Evolutionary conservation across 2,797 vertebrate genomes (phyloP), one percentile per base, ranked within the genome.

Genomic region (Acipenser oxyrinchus): DNA sequence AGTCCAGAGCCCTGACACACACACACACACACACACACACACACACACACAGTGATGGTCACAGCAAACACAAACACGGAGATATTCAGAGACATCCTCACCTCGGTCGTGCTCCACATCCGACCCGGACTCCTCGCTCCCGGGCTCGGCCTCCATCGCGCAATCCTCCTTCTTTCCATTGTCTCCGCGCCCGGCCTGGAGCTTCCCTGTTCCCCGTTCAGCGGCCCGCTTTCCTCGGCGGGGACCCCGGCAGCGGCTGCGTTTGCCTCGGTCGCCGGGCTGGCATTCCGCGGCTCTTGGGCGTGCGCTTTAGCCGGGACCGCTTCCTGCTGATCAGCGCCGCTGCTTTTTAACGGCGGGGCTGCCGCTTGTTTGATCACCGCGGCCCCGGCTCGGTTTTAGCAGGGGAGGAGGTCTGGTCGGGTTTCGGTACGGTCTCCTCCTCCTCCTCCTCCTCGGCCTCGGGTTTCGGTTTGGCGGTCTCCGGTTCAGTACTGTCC

Each of bases 371-470:
- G 53, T 51, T 68, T 18, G 11, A 3, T 50, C 8, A 63, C 53
- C 57, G 67, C 68, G 64, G 73, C 65, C 74, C 74, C 63, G 67
- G 23, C 66, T 68, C 58, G 37, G 48, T 10, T 6, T 49, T 49
- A 6, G 55, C n/a, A 13, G 63, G 10, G 23, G 15, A 66, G 23
- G 15, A 66, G 15, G 67, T 2, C 6, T 69, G 58, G 7, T 69
- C 4, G 51, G 80, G 77, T 0, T 82, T 83, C 15, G 15, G 82
- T 0, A 82, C 81, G 11, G 52, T 76, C 10, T 73, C 67, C 15
- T 72, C 73, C 68, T 63, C 53, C 72, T 71, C 72, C 10, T 73
- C 67, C 15, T 72, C 73, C 68, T 63, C 53, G 72, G 71, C 72
- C 66, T 66, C 23, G 6, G 74, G 62, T 18, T 48, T 12, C 12